Base-by-base conservation (phyloP, 1,140 invertebrate genomes). In the Cyclargus thomasi region DNA sequence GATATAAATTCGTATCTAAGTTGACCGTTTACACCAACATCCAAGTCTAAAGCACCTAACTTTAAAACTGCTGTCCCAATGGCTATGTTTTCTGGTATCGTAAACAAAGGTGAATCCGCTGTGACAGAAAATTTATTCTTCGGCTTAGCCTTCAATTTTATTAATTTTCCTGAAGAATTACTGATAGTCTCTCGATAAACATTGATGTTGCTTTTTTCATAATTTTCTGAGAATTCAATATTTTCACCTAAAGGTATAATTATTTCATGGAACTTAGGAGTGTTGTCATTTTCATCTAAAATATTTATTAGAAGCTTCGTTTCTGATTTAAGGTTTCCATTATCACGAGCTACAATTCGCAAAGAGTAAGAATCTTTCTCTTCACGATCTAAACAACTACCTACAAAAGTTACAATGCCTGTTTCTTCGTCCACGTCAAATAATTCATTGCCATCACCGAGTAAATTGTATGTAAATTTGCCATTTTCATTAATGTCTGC, bases 261-360 rank as follows among this genome's bases (percentile, higher is more conserved):
- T 77, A 95, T 93, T 74, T 94, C 93, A 68, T 91, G 92, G 71
- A 94, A 95, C 62, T 92, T 91, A 0, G 97, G 97, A 0, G 92
- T 74, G 88, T 97, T 97, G 82, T 98, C 97, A 80, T 98, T 98
- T 69, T 94, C 93, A 86, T 98, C 97, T 6, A 93, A 89, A 14
- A 98, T 88, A 0, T 88, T 91, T 63, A 98, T 93, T 0, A 90
- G 94, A 3, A 98, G 76, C 71, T 93, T 92, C 0, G 94, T 93
- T 82, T 95, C 93, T 2, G 94, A 94, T n/a, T 91, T 93, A 11
- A 96, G 79, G 67, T 95, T 95, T 1, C 95, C 95, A 67, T 90
- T 93, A 76, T 97, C 96, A 72, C 91, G 94, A 1, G 96, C 96
- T 2, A 95, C 91, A 35, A 97, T 84, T 81, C 92, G 92, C 1